These are phyloP conservation scores for Amblyopsis hoosieri DNA, from an alignment of 2,797 vertebrate species.

Conservation along the genomic window DNA sequence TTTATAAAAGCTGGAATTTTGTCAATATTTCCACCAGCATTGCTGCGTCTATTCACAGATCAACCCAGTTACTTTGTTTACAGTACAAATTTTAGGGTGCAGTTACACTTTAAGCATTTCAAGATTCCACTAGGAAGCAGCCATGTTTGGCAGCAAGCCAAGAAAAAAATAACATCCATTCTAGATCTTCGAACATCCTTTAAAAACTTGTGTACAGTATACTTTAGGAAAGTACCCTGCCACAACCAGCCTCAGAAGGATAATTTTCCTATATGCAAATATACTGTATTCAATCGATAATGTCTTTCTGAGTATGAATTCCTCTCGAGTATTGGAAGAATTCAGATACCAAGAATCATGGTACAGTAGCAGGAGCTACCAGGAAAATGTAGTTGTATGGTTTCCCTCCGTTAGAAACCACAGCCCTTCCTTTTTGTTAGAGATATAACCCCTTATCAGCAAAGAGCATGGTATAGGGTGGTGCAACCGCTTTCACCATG, in stretches of 20 bases:
- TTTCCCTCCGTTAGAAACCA: slow-evolving; percentile 45
- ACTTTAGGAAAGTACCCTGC: neutral
- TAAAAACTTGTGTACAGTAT: slow-evolving; percentile 1
- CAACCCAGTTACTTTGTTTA: too few relatives aligned
- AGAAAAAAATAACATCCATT: slow-evolving; percentile 8
- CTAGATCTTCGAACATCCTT: neutral
- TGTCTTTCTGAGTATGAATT: slow-evolving; percentile 15
- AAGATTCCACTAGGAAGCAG: neutral
- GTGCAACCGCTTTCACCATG: neutral
- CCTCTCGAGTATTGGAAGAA: slow-evolving; percentile 15
- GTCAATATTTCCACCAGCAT: too few relatives aligned
- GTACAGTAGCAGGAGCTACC: slow-evolving; percentile 4
- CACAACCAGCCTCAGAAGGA: slow-evolving; percentile 15
- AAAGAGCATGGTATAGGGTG: slow-evolving; percentile 22
- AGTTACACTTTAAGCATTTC: neutral
- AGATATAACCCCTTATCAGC: slow-evolving; percentile 50
- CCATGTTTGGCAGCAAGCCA: slow-evolving; percentile 5
- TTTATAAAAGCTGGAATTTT: too few relatives aligned
- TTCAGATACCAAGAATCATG: slow-evolving; percentile 10
- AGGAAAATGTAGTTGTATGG: slow-evolving; percentile 42
- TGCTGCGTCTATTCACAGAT: too few relatives aligned
- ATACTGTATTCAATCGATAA: slow-evolving; percentile 4
- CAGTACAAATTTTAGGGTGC: too few relatives aligned
- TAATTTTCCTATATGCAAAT: slow-evolving; percentile 56
- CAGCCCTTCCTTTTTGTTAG: slow-evolving; percentile 57